Conservation (phyloP, 2,113 vertebrate genomes). For the Indri indri region DNA sequence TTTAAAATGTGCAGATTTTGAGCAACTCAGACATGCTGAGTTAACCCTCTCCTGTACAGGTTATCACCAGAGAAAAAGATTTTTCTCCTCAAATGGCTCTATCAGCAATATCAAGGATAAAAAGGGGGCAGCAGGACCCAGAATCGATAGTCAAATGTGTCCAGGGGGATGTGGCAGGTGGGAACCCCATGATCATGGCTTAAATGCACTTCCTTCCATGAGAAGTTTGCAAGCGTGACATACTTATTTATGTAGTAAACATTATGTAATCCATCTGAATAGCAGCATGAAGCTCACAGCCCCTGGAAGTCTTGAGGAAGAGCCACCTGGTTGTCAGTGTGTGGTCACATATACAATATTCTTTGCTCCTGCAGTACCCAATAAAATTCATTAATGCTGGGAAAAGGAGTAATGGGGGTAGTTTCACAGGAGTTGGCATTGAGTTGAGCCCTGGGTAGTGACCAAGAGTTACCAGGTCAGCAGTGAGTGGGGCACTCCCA, state of each 20-base stretch:
- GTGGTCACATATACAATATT: rapidly evolving
- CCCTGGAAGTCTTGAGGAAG: neutral
- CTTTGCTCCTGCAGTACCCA: neutral
- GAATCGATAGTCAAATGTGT: neutral
- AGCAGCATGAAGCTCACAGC: neutral
- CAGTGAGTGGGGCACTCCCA: neutral
- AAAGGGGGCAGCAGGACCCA: neutral
- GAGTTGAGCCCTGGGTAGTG: neutral
- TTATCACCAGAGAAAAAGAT: neutral
- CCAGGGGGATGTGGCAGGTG: neutral
- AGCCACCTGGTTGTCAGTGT: neutral
- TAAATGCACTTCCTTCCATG: neutral
- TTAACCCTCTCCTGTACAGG: neutral
- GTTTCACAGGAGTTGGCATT: neutral
- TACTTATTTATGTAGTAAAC: neutral
- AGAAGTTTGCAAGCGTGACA: neutral
- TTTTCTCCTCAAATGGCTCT: neutral
- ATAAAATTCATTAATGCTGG: neutral
- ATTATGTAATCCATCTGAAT: neutral
- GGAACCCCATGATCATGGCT: neutral
- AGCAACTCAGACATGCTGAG: neutral
- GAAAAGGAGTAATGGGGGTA: neutral
- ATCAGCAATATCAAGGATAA: neutral
- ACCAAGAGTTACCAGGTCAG: neutral
- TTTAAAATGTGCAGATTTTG: neutral